Evolutionary conservation across 2,888 invertebrate genomes (phyloP).

Genomic region (Camptogramma bilineatum): DNA sequence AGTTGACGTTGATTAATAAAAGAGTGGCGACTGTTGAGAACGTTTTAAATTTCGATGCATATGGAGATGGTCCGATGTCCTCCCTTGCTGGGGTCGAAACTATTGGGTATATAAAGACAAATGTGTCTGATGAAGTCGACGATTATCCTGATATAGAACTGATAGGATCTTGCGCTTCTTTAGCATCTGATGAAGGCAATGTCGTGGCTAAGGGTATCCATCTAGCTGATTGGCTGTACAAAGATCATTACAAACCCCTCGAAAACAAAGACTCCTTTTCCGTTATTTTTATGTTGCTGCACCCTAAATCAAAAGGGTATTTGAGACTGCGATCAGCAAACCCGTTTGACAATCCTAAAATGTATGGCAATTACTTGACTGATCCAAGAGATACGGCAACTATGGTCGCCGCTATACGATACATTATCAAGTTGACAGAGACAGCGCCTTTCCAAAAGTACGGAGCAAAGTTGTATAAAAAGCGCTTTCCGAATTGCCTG

Average conservation of each 20-base stretch:
- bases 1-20: conserved; percentile 61
- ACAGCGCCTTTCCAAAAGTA: conserved; percentile 86
- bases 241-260: conserved; percentile 70
- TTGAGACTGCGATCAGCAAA: conserved; percentile 87
- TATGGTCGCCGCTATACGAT: conserved; percentile 85
- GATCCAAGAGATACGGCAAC: conserved; percentile 86
- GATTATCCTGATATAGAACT: conserved; percentile 88
- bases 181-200: conserved; percentile 83
- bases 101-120: conserved; percentile 85
- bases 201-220: conserved; percentile 71
- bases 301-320: conserved; percentile 87
- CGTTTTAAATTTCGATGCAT: conserved; percentile 65
- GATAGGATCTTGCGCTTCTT: conserved; percentile 84
- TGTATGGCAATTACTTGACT: conserved; percentile 90
- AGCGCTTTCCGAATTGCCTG: conserved; percentile 84
- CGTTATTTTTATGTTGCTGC: conserved; percentile 84
- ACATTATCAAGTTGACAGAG: conserved; percentile 82
- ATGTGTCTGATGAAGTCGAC: conserved; percentile 78
- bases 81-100: conserved; percentile 85
- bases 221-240: conserved; percentile 72
- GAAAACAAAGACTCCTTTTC: conserved; percentile 76
- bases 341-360: conserved; percentile 87
- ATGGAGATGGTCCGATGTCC: conserved; percentile 83
- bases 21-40: conserved; percentile 63
- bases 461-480: conserved; percentile 83